Conservation (phyloP, 2,888 invertebrate species). For the Drosophila birchii region DNA sequence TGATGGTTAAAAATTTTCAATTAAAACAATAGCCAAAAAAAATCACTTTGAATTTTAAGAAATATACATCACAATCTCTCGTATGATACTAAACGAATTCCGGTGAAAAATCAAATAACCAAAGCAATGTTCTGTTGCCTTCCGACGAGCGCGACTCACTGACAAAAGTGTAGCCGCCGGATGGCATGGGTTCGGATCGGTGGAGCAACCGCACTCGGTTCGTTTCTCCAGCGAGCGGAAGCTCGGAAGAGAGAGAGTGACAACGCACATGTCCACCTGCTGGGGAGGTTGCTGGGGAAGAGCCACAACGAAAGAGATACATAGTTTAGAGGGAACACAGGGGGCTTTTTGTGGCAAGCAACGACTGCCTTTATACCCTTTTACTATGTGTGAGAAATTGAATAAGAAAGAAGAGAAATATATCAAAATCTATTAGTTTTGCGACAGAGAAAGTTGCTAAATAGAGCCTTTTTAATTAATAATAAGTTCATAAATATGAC, state of each 20-base stretch:
- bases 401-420: neutral
- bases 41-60: constrained; percentile 28
- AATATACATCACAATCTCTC: constrained; percentile 11
- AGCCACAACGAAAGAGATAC: constrained; percentile 2
- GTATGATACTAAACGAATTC: neutral
- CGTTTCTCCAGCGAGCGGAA: constrained; percentile 23
- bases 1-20: constrained; percentile 7
- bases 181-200: constrained; percentile 11
- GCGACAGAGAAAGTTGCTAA: too few relatives aligned
- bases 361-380: neutral
- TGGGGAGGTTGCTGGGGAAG: constrained; percentile 11
- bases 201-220: constrained; percentile 1
- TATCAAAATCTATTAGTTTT: too few relatives aligned
- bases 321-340: neutral
- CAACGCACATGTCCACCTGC: constrained; percentile 23
- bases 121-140: constrained; percentile 22
- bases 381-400: neutral
- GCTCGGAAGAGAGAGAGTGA: constrained; percentile 11
- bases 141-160: constrained; percentile 26
- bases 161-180: neutral
- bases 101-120: neutral
- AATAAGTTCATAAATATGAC: too few relatives aligned
- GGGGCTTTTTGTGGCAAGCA: neutral
- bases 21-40: neutral
- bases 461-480: too few relatives aligned